phyloP scores from a whole-genome alignment of 2,113 vertebrate species.

The Bettongia penicillata region DNA sequence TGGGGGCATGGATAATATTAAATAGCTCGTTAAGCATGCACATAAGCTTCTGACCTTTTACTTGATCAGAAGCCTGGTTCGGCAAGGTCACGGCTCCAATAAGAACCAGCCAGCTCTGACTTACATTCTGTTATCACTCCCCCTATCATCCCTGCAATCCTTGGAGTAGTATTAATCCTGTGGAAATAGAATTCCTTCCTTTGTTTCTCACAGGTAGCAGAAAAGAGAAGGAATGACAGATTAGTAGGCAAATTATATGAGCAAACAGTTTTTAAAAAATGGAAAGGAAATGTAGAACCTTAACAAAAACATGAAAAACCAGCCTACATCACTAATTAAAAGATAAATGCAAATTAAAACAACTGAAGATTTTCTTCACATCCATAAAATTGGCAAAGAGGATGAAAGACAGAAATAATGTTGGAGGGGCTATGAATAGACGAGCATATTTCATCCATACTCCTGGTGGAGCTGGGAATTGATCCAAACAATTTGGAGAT shows the following conservation, averaged over 20 bases:
- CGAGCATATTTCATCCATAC: neutral
- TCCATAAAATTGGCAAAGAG: neutral
- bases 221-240: neutral
- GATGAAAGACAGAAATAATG: neutral
- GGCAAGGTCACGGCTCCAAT: too few relatives aligned
- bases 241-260: neutral
- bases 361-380: neutral
- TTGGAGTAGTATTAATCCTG: too few relatives aligned
- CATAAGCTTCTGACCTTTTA: too few relatives aligned
- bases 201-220: too few relatives aligned
- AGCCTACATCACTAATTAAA: neutral
- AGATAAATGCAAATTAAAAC: neutral
- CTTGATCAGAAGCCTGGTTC: too few relatives aligned
- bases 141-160: too few relatives aligned
- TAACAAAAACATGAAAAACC: neutral
- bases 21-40: too few relatives aligned
- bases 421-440: neutral
- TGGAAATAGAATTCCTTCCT: too few relatives aligned
- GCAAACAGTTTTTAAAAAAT: neutral
- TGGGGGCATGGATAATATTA: too few relatives aligned
- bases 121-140: too few relatives aligned
- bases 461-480: neutral
- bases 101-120: too few relatives aligned
- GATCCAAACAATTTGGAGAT: neutral
- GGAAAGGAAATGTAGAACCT: neutral